Evolutionary conservation across 2,113 vertebrate genomes (phyloP).

Genomic region (Salvelinus fontinalis): DNA sequence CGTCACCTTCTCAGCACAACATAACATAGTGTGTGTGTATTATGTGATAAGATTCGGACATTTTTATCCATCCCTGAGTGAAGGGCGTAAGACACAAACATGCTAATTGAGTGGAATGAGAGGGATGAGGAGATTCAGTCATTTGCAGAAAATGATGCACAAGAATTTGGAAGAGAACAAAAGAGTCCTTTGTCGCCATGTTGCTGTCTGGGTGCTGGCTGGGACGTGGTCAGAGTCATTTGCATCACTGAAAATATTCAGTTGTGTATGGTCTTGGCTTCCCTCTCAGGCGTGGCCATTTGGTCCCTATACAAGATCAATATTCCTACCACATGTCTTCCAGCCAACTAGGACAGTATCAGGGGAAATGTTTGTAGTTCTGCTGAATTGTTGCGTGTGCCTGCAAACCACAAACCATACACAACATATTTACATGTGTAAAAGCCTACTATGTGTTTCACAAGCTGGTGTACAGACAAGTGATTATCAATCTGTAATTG

Average conservation of each 20-base stretch:
- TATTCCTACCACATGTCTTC: constrained; percentile 25
- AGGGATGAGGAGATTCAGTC: constrained; percentile 66
- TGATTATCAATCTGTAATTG: too few species aligned
- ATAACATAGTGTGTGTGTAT: constrained; percentile 18
- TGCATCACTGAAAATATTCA: constrained; percentile 40
- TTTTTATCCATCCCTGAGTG: constrained; percentile 34
- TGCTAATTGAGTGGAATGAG: constrained; percentile 61
- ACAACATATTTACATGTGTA: too few species aligned
- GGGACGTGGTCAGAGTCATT: constrained; percentile 51
- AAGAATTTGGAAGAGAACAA: constrained; percentile 67
- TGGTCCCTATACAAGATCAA: constrained; percentile 13
- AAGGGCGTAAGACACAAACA: constrained; percentile 46
- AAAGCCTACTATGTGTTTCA: too few species aligned
- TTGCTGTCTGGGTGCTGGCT: constrained; percentile 54
- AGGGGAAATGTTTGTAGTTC: too few species aligned
- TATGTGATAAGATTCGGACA: constrained; percentile 40
- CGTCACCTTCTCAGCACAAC: background rate
- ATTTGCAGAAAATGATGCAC: constrained; percentile 69
- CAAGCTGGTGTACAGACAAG: too few species aligned
- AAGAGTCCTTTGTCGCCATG: constrained; percentile 52
- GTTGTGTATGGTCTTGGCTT: constrained; percentile 22
- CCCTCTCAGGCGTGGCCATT: constrained; percentile 9
- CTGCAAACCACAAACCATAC: too few species aligned
- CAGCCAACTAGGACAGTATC: background rate
- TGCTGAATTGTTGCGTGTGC: too few species aligned